These are phyloP conservation scores for Ciconia maguari DNA, from an alignment of 2,113 vertebrate species.

Conservation along the genomic window DNA sequence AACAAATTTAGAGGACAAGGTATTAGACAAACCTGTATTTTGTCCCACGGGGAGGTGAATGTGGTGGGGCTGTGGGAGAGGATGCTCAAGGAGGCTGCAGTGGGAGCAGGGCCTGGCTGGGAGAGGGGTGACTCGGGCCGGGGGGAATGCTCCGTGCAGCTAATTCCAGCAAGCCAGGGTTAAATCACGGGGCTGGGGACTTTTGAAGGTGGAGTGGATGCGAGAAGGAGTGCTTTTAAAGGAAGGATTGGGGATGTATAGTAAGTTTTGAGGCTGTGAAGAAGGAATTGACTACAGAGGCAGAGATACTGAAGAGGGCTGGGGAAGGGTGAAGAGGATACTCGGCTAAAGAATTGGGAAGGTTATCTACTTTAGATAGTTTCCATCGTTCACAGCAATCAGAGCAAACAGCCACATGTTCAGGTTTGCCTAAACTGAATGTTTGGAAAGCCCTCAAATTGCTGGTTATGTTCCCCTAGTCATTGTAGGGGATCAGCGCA, in stretches of 20 bases:
- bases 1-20: neutral
- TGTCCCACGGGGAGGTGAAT: neutral
- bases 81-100: neutral
- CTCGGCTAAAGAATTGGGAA: neutral
- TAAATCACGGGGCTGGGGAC: neutral
- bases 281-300: neutral
- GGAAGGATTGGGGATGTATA: neutral
- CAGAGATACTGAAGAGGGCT: neutral
- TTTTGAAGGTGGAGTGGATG: neutral
- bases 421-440: neutral
- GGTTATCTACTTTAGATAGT: neutral
- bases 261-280: neutral
- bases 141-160: neutral
- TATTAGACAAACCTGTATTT: neutral
- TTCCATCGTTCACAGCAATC: neutral
- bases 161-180: neutral
- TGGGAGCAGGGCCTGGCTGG: neutral
- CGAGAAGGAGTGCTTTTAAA: neutral
- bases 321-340: neutral
- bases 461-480: neutral
- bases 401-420: accelerated
- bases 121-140: neutral
- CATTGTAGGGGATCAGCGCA: neutral
- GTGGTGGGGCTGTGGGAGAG: neutral
- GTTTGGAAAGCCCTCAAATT: neutral